Conservation (phyloP, 2,113 vertebrate genomes). For the Takifugu bimaculatus region DNA sequence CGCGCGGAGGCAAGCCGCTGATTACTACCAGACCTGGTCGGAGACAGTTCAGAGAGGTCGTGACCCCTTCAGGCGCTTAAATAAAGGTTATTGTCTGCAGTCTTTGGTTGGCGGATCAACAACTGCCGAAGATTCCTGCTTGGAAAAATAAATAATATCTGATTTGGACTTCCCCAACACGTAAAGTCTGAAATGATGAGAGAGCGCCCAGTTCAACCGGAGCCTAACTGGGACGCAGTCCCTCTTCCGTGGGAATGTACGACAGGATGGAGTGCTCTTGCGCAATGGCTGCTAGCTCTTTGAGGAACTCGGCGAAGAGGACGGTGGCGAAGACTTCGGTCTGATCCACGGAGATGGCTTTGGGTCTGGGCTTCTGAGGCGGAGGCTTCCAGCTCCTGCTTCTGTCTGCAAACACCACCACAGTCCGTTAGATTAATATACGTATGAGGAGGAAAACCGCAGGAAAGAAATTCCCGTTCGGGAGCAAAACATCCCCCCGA, state of each 20-base stretch:
- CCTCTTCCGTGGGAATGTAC: constrained; percentile 81
- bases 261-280: constrained; percentile 94
- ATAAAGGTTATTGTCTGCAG: constrained; percentile 7
- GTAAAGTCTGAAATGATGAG: constrained; percentile 69
- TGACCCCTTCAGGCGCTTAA: background rate
- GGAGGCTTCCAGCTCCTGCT: constrained; percentile 47
- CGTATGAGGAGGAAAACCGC: background rate
- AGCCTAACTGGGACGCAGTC: constrained; percentile 35
- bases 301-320: constrained; percentile 94
- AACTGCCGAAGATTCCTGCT: constrained; percentile 35
- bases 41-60: constrained; percentile 27
- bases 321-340: constrained; percentile 87
- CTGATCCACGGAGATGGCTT: constrained; percentile 75
- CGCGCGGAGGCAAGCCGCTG: constrained; percentile 12
- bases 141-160: constrained; percentile 50
- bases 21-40: constrained; percentile 12
- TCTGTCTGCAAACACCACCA: constrained; percentile 51
- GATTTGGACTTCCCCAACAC: constrained; percentile 63
- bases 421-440: too few species aligned
- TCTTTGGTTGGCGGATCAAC: constrained; percentile 51
- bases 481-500: constrained; percentile 16
- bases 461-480: constrained; percentile 15
- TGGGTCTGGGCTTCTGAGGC: constrained; percentile 70
- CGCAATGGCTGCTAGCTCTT: constrained; percentile 92
- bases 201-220: constrained; percentile 26